Evolutionary conservation across 2,888 invertebrate genomes (phyloP).

Genomic region (Tubiluchus corallicola): DNA sequence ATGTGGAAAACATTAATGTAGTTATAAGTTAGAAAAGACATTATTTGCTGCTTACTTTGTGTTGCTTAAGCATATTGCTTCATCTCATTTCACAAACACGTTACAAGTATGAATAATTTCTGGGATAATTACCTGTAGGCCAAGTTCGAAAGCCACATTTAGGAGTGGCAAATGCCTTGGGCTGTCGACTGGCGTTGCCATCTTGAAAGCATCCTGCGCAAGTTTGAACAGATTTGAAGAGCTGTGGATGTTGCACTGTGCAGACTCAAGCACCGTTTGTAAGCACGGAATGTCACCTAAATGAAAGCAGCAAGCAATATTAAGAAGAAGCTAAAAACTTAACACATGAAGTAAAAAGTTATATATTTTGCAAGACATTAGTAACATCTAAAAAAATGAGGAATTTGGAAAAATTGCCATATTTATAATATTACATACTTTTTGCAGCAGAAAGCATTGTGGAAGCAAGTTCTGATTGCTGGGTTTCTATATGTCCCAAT

Average conservation of each 20-base stretch:
- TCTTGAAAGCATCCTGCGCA: slow-evolving; percentile 64
- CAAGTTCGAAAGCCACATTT: slow-evolving; percentile 60
- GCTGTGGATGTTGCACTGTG: slow-evolving; percentile 60
- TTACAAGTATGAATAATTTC: no score
- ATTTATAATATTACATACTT: slow-evolving; percentile 28
- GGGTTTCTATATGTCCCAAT: slow-evolving; percentile 55
- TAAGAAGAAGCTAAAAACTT: neutral
- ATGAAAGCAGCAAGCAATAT: slow-evolving; percentile 10
- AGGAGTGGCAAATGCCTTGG: slow-evolving; percentile 54
- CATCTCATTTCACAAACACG: no score
- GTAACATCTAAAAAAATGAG: neutral
- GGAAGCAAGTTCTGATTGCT: slow-evolving; percentile 56
- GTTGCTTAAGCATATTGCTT: no score
- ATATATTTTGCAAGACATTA: slow-evolving; percentile 6
- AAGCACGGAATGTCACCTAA: slow-evolving; percentile 46
- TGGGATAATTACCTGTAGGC: slow-evolving; percentile 47
- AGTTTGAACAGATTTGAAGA: slow-evolving; percentile 64
- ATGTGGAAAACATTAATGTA: no score
- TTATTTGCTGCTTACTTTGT: no score
- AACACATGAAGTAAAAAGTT: neutral
- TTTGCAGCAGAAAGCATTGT: slow-evolving; percentile 53
- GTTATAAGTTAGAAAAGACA: no score
- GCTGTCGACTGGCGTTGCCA: slow-evolving; percentile 57
- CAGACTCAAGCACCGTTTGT: slow-evolving; percentile 52
- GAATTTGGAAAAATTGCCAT: slow-evolving; percentile 5